Percentiles rank a stretch among this genome's conserved stretches.
These are phyloP conservation scores for Montipora cactus DNA, from an alignment of 64 coral and sea anemone species.

Conservation along the genomic window DNA sequence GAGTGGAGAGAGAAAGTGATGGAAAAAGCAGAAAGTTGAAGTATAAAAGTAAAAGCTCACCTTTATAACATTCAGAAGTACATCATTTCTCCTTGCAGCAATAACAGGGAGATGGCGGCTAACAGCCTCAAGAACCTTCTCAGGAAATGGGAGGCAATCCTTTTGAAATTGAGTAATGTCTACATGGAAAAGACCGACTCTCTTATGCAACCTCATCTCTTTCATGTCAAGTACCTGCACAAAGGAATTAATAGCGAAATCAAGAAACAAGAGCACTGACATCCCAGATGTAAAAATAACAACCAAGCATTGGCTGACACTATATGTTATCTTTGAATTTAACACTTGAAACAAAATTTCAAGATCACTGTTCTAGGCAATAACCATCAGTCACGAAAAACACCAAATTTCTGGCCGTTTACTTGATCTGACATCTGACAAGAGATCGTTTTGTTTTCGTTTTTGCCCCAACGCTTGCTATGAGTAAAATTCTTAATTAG, in stretches of 20 bases:
- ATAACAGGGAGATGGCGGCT: conserved; percentile 85
- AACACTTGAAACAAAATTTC: background rate
- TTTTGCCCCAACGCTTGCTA: too few relatives aligned
- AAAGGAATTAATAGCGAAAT: background rate
- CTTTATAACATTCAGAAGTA: conserved; percentile 90
- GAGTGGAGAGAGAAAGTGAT: background rate
- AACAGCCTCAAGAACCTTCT: conserved; percentile 72
- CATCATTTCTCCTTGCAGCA: conserved; percentile 88
- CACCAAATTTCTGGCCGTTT: too few relatives aligned
- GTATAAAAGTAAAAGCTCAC: background rate
- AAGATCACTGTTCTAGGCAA: too few relatives aligned
- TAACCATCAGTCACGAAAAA: too few relatives aligned
- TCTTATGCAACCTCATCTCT: conserved; percentile 83
- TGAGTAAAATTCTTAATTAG: too few relatives aligned
- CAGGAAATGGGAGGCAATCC: conserved; percentile 83
- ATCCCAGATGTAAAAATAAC: too few relatives aligned
- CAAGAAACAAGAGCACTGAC: background rate
- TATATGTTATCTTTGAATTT: too few relatives aligned
- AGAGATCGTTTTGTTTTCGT: too few relatives aligned
- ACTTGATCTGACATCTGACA: too few relatives aligned
- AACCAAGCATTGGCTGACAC: too few relatives aligned
- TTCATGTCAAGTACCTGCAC: conserved; percentile 67
- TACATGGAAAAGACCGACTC: conserved; percentile 86
- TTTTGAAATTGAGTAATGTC: conserved; percentile 77
- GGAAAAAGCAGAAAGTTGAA: background rate